Base-by-base conservation (phyloP, 2,797 vertebrate genomes). In the Xenops minutus region DNA sequence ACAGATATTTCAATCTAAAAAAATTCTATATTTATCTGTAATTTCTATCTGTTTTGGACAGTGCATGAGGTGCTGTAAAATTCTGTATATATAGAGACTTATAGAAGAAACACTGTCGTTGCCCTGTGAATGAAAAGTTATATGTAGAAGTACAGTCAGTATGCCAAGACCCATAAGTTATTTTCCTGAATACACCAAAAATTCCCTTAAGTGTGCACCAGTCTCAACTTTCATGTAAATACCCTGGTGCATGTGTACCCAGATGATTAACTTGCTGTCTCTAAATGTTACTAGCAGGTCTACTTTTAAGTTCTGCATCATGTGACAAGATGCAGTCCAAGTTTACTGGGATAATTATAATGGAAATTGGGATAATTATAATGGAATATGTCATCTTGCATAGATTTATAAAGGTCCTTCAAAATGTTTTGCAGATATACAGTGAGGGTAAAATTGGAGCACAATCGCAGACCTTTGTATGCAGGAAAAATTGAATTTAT, bases 1-100 rank as follows among this genome's bases (percentile, higher is more conserved):
- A 93, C 94, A 94, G 76, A 92, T 97, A 96, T 90, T 96, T 95
- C 91, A 96, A 84, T 92, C 74, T 86, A 88, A 95, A 95, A 29
- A 54, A 93, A 84, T 4, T 84, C 85, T 97, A 95, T 97, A 96
- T 96, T 96, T 96, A 97, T 92, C 95, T 95, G 96, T 97, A 93
- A 96, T 91, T 96, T 96, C 75, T 93, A 91, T 94, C 79, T 94
- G 90, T 71, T 96, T 93, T 87, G 92, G 93, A 88, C 80, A 94
- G 85, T 93, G 96, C 92, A 97, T 95, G 89, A 93, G 51, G 80
- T 85, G 80, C 88, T 96, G 92, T 94, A 96, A 92, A 96, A 88
- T 96, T 92, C 85, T 95, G 91, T 95, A 95, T 66, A 95, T 95
- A 88, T 64, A 88, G 72, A 93, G 86, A 88, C 85, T 92, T 95